Percentiles rank a stretch among this genome's conserved stretches.
phyloP scores from a whole-genome alignment of 2,797 vertebrate genomes.

The Manis javanica region DNA sequence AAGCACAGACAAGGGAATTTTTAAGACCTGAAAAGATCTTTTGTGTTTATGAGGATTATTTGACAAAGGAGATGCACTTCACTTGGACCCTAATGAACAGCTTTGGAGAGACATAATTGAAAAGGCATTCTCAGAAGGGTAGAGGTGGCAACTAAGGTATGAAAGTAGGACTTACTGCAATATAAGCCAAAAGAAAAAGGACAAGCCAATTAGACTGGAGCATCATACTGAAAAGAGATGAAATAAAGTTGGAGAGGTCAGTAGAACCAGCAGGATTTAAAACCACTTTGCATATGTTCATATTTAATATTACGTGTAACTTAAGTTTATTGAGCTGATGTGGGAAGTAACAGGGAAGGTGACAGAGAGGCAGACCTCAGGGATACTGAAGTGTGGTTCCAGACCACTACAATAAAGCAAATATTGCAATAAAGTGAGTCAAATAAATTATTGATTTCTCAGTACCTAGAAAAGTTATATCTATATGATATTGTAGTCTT shows the following conservation, averaged over 20 bases:
- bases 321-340: slow-evolving; percentile 17
- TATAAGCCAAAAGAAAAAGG: not conserved
- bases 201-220: not conserved
- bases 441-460: too few relatives aligned
- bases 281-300: not conserved
- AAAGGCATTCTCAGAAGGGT: not conserved
- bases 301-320: not conserved
- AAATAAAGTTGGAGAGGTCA: not conserved
- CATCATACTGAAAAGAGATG: not conserved
- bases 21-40: not conserved
- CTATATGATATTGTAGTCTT: too few relatives aligned
- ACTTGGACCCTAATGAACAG: not conserved
- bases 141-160: not conserved
- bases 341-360: not conserved
- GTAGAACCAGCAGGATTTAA: not conserved
- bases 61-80: not conserved
- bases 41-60: not conserved
- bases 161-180: not conserved
- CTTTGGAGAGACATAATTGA: not conserved
- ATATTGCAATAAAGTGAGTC: too few relatives aligned
- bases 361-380: not conserved
- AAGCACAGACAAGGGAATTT: not conserved
- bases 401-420: too few relatives aligned
- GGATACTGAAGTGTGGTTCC: too few relatives aligned
- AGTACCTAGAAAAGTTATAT: too few relatives aligned